A percentile compares a stretch with the other conserved stretches of the same genome.
Conservation (phyloP, 2,113 vertebrate genomes). For the Mixornis gularis region DNA sequence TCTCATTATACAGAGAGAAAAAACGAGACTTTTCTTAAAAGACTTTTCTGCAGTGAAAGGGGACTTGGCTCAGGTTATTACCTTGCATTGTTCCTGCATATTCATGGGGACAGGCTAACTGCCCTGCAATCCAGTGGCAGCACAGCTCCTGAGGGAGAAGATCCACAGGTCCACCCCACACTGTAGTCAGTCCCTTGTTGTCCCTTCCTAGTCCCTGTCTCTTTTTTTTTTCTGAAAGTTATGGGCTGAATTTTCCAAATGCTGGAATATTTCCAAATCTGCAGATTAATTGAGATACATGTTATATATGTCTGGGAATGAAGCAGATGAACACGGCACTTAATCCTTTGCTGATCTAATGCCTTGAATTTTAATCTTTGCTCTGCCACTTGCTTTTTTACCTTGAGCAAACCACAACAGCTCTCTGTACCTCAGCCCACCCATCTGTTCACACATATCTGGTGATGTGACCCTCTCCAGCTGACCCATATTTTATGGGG, state of each 20-base stretch:
- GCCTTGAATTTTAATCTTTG: slow-evolving; percentile 47
- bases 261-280: background rate
- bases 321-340: background rate
- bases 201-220: background rate
- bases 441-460: slow-evolving; percentile 16
- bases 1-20: background rate
- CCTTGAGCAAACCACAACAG: slow-evolving; percentile 9
- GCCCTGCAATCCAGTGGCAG: background rate
- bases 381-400: slow-evolving; percentile 33
- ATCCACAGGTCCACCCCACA: background rate
- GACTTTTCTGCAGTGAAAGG: background rate
- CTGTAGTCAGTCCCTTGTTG: background rate
- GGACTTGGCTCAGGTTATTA: background rate
- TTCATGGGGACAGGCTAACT: background rate
- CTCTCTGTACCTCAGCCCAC: background rate
- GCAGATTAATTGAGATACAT: background rate
- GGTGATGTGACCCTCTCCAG: background rate
- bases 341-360: slow-evolving; percentile 33
- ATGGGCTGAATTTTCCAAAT: background rate
- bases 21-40: background rate
- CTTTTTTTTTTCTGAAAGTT: background rate
- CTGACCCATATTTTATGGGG: slow-evolving; percentile 19
- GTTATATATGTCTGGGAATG: background rate
- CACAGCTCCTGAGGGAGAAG: background rate
- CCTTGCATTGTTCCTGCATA: background rate